Base-by-base conservation (phyloP, 2,888 invertebrate species). In the Tillus elongatus region DNA sequence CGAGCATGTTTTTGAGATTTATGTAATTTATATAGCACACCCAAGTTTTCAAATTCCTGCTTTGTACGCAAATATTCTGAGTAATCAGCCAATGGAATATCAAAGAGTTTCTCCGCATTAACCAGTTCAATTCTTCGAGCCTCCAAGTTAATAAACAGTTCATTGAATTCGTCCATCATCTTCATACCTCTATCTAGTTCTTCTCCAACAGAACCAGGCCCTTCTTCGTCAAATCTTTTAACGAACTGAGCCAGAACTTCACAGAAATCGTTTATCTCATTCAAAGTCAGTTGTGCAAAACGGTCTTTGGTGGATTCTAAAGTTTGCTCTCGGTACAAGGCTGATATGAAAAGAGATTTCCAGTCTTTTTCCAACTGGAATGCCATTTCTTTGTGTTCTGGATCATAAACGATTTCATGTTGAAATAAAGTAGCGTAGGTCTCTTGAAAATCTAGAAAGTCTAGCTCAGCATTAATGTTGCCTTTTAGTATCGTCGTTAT, bases 101-200 rank as follows among this genome's bases (percentile, higher is more conserved):
- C 89, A 61, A 93, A 93, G 2, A 93, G 70, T 54, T 82, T 78
- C 64, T 92, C 91, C 0, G 89, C 87, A 38, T 77, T 78, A 3
- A 75, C 73, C 48, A 77, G 60, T 42, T 72, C 73, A 35, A 71
- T 67, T 46, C 85, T 74, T 9, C 77, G 75, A 0, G 61, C 60
- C 54, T 89, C 87, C 6, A 85, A 55, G 27, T 74, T 71, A 2
- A 73, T 73, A 45, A 91, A 79, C 49, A 77, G 70, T 50, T 73
- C 72, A 8, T 59, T 60, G 53, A 76, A 87, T 57, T 77, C 73
- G 71, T 82, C 79, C 78, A 87, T 80, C 15, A 84, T 66, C 10
- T 71, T 52, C 1, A 77, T 43, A 40, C 91, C 91, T 41, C 60
- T 64, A 39, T 91, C 87, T 53, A 93, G 68, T 57, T 90, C 78